These are phyloP conservation scores for Calosoma granatense DNA, from an alignment of 1,140 invertebrate species.

Conservation along the genomic window DNA sequence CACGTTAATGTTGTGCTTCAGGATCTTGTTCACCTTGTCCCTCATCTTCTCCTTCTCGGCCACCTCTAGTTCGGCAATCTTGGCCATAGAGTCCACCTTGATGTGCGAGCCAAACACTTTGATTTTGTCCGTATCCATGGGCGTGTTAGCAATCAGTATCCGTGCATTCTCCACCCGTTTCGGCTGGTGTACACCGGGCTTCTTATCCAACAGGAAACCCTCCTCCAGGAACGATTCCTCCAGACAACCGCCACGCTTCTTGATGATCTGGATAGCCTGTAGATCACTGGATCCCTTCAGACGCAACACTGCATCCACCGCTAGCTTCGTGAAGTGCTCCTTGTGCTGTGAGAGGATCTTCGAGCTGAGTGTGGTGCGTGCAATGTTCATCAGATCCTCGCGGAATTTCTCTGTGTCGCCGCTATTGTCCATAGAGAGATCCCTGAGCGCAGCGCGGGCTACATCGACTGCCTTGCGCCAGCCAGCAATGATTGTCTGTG, in stretches of 20 bases:
- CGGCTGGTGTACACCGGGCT: constrained; percentile 81
- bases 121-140: constrained; percentile 99
- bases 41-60: constrained; percentile 99
- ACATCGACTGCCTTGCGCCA: constrained; percentile 82
- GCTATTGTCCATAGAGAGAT: constrained; percentile 73
- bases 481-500: constrained; percentile 94
- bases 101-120: constrained; percentile 99
- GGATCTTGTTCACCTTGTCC: constrained; percentile 95
- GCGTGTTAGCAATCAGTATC: constrained; percentile 99
- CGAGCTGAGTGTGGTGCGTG: constrained; percentile 93
- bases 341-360: constrained; percentile 98
- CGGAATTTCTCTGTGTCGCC: constrained; percentile 67
- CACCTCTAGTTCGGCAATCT: constrained; percentile 94
- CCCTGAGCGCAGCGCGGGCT: constrained; percentile 71
- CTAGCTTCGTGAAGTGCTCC: constrained; percentile 90
- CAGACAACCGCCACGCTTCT: constrained; percentile 86
- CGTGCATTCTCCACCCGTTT: constrained; percentile 85
- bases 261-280: constrained; percentile 95
- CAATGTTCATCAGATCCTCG: constrained; percentile 92
- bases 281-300: constrained; percentile 88
- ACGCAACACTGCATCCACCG: constrained; percentile 89
- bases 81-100: constrained; percentile 94
- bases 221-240: constrained; percentile 96
- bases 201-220: constrained; percentile 97
- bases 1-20: constrained; percentile 93